These are phyloP conservation scores for Cotesia congregata DNA, from an alignment of 2,888 invertebrate species.

Conservation along the genomic window DNA sequence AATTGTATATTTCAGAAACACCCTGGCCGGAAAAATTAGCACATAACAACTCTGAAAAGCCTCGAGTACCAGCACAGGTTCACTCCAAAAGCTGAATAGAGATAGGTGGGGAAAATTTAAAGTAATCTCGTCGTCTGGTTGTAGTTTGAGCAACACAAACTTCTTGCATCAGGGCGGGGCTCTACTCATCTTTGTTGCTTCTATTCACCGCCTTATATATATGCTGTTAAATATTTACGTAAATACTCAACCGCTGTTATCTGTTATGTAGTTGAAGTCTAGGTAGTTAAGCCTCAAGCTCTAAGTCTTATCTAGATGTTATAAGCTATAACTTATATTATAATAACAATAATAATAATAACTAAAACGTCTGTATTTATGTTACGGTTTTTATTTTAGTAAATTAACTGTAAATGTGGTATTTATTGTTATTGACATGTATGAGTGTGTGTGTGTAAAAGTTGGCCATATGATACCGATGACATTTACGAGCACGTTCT, in stretches of 20 bases:
- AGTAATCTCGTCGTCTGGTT: neutral
- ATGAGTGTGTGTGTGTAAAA: neutral
- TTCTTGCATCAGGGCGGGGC: neutral
- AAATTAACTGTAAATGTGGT: neutral
- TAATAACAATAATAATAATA: neutral
- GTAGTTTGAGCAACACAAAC: neutral
- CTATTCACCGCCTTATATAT: neutral
- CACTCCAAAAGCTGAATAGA: neutral
- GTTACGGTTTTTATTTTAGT: neutral
- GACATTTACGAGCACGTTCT: conserved; percentile 1
- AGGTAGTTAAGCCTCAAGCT: neutral
- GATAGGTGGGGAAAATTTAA: neutral
- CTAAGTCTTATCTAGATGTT: neutral
- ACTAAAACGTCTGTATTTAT: neutral
- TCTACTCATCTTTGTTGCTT: neutral
- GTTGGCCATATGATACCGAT: neutral
- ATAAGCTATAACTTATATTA: neutral
- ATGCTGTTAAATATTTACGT: neutral
- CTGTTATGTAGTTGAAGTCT: neutral
- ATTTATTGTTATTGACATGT: neutral
- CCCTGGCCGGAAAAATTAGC: neutral
- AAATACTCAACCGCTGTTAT: neutral
- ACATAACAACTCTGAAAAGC: neutral
- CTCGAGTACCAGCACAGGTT: no score
- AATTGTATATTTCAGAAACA: no score